Conservation (phyloP, 2,113 vertebrate species). For the Nestor notabilis region DNA sequence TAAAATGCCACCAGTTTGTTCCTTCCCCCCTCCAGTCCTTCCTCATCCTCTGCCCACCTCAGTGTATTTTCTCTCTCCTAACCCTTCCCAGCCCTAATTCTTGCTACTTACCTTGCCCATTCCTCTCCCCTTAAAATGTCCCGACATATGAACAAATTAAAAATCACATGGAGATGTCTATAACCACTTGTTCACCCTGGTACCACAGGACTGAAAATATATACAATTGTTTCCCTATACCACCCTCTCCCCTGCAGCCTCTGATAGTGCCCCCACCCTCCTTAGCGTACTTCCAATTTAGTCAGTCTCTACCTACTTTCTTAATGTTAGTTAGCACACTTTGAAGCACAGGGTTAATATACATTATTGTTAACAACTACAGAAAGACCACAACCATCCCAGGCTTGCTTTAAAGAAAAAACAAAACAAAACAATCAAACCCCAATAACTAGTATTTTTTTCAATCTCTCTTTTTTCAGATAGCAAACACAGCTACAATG, state of each 20-base stretch:
- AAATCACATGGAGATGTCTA: background rate
- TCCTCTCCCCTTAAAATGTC: accelerated
- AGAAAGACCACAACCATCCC: background rate
- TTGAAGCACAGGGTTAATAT: background rate
- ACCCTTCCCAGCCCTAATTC: background rate
- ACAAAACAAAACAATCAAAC: too few species aligned
- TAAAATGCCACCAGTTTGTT: background rate
- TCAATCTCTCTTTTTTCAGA: background rate
- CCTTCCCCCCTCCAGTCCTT: background rate
- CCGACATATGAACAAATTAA: background rate
- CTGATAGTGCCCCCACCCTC: background rate
- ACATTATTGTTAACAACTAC: background rate
- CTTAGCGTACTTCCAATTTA: background rate
- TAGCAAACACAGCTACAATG: background rate
- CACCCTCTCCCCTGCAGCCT: background rate
- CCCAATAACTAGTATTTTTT: background rate
- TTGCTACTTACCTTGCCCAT: background rate
- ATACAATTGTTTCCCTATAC: background rate
- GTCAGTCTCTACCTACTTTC: background rate
- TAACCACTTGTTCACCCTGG: background rate
- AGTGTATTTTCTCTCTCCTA: background rate
- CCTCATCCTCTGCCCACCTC: background rate
- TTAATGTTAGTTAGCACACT: background rate
- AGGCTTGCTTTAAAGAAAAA: background rate
- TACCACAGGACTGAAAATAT: background rate